A percentile compares a stretch with the other conserved stretches of the same genome.
Conservation (phyloP, 2,888 invertebrate genomes). For the Tuta absoluta region DNA sequence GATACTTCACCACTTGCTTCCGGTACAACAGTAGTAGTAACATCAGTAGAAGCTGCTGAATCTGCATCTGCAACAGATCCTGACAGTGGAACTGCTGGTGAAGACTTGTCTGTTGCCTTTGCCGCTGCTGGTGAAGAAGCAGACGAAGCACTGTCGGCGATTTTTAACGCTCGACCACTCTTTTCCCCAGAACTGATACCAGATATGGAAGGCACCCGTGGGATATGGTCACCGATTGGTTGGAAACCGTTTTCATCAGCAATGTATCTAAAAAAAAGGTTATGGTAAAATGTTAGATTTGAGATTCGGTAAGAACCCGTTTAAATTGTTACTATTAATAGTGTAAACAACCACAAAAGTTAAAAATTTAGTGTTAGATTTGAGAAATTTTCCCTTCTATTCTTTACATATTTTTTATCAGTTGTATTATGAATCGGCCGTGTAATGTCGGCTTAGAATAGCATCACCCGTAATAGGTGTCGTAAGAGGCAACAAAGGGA, state of each 20-base stretch:
- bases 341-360: too few species aligned
- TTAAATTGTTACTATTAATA: too few species aligned
- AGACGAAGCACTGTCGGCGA: conserved; percentile 41
- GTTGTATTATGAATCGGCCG: too few species aligned
- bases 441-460: too few species aligned
- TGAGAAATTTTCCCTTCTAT: too few species aligned
- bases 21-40: conserved; percentile 29
- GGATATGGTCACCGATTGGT: conserved; percentile 84
- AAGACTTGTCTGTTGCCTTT: conserved; percentile 34
- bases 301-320: not conserved
- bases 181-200: conserved; percentile 45
- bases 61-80: not conserved
- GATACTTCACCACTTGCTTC: conserved; percentile 26
- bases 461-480: too few species aligned
- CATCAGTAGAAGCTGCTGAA: conserved; percentile 23
- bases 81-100: not conserved
- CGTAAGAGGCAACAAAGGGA: too few species aligned
- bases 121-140: conserved; percentile 42
- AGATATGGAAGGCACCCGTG: conserved; percentile 54
- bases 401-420: too few species aligned
- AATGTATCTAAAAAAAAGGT: conserved; percentile 77
- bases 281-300: not conserved
- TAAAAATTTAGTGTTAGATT: too few species aligned
- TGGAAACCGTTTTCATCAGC: conserved; percentile 88
- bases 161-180: conserved; percentile 49